phyloP scores from a whole-genome alignment of 92 coral and sea anemone species.

The Phenganax marumi region DNA sequence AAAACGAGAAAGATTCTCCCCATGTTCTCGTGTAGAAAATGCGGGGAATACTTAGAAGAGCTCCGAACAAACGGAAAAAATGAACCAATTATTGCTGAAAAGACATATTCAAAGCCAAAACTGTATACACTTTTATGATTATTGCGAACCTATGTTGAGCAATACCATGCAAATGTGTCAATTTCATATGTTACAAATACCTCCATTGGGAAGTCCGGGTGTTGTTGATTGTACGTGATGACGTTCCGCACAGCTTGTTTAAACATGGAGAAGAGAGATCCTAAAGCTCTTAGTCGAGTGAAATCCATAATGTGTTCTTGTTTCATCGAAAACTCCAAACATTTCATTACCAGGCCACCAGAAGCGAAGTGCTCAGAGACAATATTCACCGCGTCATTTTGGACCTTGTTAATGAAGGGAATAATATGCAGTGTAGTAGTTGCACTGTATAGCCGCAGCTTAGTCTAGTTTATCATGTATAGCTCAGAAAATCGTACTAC shows the following conservation, averaged over 20 bases:
- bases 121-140: no score
- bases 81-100: no score
- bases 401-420: conserved; percentile 60
- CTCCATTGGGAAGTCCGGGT: conserved; percentile 99
- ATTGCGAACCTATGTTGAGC: neutral
- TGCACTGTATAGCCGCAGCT: neutral
- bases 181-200: conserved; percentile 26
- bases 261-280: conserved; percentile 92
- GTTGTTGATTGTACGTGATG: conserved; percentile 93
- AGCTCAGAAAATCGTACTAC: neutral
- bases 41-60: neutral
- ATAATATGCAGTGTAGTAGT: neutral
- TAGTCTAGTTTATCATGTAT: no score
- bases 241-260: conserved; percentile 94
- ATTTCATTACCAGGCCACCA: conserved; percentile 86
- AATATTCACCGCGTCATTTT: conserved; percentile 82
- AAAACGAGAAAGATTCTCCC: neutral
- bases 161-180: neutral
- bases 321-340: conserved; percentile 82
- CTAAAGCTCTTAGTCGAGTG: conserved; percentile 95
- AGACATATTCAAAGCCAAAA: no score
- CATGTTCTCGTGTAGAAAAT: no score
- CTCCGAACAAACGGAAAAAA: neutral
- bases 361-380: conserved; percentile 86
- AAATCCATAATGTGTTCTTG: conserved; percentile 99